phyloP scores from a whole-genome alignment of 2,113 vertebrate species.

The Scortum barcoo region DNA sequence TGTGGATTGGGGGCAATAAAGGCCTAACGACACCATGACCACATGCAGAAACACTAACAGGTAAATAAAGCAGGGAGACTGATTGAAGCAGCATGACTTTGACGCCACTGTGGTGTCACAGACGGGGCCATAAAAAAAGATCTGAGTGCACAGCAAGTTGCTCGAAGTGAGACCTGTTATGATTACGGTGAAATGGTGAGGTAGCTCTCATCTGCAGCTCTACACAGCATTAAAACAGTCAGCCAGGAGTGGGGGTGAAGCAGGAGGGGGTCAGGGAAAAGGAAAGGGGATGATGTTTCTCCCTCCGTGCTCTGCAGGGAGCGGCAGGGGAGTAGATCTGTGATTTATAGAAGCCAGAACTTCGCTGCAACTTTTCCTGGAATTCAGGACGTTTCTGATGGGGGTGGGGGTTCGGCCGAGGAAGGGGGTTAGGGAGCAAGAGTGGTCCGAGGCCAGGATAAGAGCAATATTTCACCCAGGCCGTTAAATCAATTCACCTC shows the following conservation, averaged over 20 bases:
- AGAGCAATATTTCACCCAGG: conserved; percentile 75
- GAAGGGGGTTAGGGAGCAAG: conserved; percentile 62
- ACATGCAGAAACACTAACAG: conserved; percentile 68
- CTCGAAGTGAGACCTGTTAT: conserved; percentile 62
- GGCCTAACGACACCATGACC: conserved; percentile 51
- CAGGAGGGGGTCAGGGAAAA: conserved; percentile 44
- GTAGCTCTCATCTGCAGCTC: conserved; percentile 66
- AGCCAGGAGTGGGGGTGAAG: conserved; percentile 41
- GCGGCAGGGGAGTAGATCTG: conserved; percentile 61
- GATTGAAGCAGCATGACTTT: conserved; percentile 73
- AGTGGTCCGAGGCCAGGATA: conserved; percentile 57
- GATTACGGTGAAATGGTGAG: conserved; percentile 51
- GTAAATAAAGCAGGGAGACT: conserved; percentile 60
- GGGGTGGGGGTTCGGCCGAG: conserved; percentile 4
- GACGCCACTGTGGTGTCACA: conserved; percentile 69
- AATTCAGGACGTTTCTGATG: conserved; percentile 65
- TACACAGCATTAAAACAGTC: conserved; percentile 30
- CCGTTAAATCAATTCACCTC: conserved; percentile 75
- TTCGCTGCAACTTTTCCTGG: conserved; percentile 80
- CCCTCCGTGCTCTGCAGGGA: conserved; percentile 65
- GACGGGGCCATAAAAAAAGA: conserved; percentile 72
- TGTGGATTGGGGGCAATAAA: conserved; percentile 76
- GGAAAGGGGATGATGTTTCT: conserved; percentile 70
- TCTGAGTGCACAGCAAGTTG: conserved; percentile 51
- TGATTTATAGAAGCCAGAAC: conserved; percentile 80